phyloP scores from a whole-genome alignment of 2,888 invertebrate genomes.

The Cremastobaeus sp. region DNA sequence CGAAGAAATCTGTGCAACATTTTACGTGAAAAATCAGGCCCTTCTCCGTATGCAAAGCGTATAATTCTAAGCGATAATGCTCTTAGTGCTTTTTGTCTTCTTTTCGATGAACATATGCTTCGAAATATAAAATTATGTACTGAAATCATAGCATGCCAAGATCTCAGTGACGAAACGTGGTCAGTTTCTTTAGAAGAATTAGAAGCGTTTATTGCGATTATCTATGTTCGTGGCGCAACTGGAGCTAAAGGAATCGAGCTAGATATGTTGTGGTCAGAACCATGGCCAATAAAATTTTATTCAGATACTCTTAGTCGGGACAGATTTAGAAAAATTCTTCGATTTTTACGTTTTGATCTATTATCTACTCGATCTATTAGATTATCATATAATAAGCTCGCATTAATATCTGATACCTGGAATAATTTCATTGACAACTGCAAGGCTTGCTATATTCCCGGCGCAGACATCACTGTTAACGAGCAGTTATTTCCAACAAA shows the following conservation, averaged over 20 bases:
- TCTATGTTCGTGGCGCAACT: not conserved
- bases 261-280: not conserved
- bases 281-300: not conserved
- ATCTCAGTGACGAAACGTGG: not conserved
- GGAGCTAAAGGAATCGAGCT: not conserved
- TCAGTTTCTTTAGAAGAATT: not conserved
- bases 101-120: conserved; percentile 2
- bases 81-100: not conserved
- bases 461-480: not conserved
- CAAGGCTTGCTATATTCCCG: not conserved
- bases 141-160: not conserved
- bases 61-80: not conserved
- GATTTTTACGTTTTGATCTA: conserved; percentile 5
- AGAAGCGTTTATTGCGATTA: not conserved
- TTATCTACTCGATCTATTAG: not conserved
- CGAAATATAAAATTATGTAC: conserved; percentile 6
- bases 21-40: not conserved
- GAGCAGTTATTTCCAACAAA: not conserved
- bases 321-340: conserved; percentile 1
- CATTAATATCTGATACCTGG: not conserved
- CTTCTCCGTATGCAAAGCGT: not conserved
- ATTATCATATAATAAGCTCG: conserved; percentile 6
- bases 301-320: not conserved
- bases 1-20: too few relatives aligned
- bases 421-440: not conserved